Evolutionary conservation across 1,140 invertebrate species (phyloP).

Genomic region (Xylocopa sonorina): DNA sequence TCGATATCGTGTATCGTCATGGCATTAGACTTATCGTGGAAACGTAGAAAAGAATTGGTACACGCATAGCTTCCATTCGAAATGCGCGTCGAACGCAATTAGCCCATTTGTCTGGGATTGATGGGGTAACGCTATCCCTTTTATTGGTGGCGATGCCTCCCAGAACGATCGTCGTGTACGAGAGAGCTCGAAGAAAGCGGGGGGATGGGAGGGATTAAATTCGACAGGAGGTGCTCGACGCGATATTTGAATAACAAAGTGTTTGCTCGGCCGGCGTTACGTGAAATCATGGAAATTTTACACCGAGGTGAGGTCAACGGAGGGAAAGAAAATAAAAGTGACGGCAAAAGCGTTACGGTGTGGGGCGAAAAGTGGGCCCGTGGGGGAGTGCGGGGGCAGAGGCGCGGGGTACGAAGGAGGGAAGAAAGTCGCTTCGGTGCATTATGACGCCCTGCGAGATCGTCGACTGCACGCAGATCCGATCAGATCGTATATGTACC

Average conservation of each 20-base stretch:
- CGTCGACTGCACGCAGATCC: conserved; percentile 32
- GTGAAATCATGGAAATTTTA: conserved; percentile 54
- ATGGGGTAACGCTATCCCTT: neutral
- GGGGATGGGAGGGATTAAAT: conserved; percentile 31
- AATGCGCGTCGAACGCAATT: neutral
- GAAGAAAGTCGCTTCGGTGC: conserved; percentile 46
- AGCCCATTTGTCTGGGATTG: neutral
- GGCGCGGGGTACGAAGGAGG: neutral
- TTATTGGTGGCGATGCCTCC: neutral
- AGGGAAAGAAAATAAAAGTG: conserved; percentile 38
- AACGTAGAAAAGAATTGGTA: too few relatives aligned
- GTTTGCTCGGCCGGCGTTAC: conserved; percentile 43
- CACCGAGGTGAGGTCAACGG: conserved; percentile 23
- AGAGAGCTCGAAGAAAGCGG: conserved; percentile 11
- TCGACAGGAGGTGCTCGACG: conserved; percentile 24
- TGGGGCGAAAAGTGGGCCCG: too few relatives aligned
- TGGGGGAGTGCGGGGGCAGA: neutral
- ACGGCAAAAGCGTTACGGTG: neutral
- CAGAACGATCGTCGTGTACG: neutral
- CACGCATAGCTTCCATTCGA: neutral
- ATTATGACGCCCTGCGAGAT: conserved; percentile 49
- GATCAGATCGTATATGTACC: conserved; percentile 51
- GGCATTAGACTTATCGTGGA: too few relatives aligned
- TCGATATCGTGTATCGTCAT: too few relatives aligned
- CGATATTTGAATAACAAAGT: conserved; percentile 54